Conservation (phyloP, 1,140 invertebrate species). For the Drosophila lini region DNA sequence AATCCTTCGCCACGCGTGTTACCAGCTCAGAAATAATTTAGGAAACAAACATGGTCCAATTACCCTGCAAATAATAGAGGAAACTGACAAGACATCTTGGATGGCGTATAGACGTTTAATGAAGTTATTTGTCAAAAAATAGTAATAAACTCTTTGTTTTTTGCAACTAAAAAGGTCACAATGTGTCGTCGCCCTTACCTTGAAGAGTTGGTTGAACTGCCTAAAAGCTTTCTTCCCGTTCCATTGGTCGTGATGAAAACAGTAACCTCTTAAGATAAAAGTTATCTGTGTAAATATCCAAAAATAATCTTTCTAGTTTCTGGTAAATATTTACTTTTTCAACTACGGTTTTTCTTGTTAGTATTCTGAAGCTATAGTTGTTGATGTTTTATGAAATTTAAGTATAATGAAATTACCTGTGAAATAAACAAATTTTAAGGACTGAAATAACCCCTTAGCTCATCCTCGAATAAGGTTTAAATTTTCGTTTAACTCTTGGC, state of each 20-base stretch:
- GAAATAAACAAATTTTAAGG: neutral
- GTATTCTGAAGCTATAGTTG: neutral
- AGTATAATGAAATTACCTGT: too few relatives aligned
- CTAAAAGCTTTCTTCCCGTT: neutral
- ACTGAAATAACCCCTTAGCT: too few relatives aligned
- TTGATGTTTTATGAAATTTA: neutral
- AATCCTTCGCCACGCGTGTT: conserved; percentile 47
- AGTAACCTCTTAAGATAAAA: conserved; percentile 22
- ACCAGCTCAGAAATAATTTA: conserved; percentile 14
- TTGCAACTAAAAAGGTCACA: conserved; percentile 40
- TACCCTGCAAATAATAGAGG: conserved; percentile 1
- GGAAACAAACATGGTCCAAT: conserved; percentile 12
- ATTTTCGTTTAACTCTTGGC: neutral
- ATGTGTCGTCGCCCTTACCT: conserved; percentile 25
- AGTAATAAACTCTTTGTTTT: conserved; percentile 9
- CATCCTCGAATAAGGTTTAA: neutral
- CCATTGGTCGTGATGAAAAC: conserved; percentile 3
- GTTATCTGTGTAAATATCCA: conserved; percentile 25
- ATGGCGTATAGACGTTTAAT: neutral
- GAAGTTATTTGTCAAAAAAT: conserved; percentile 1
- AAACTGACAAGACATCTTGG: neutral
- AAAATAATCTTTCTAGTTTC: conserved; percentile 12
- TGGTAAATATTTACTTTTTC: conserved; percentile 28
- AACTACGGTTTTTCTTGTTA: conserved; percentile 9
- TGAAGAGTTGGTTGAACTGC: conserved; percentile 52